These are phyloP conservation scores for Hippocampus guttulatus DNA, from an alignment of 2,113 vertebrate genomes.

Conservation along the genomic window DNA sequence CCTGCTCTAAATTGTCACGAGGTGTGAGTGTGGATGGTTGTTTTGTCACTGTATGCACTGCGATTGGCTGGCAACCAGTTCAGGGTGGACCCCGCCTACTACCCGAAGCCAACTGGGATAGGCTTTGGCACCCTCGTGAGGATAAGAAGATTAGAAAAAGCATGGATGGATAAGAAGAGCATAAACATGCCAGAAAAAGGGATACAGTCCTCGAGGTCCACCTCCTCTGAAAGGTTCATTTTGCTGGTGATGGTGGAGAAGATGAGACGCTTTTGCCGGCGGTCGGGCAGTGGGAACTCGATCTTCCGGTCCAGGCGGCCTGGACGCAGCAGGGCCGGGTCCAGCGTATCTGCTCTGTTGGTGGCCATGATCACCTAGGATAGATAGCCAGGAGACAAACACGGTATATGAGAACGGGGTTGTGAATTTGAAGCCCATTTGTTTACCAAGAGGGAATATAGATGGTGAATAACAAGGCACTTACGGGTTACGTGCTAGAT, in stretches of 20 bases:
- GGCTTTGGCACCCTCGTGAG: no score
- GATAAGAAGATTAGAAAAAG: no score
- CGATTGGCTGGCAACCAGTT: no score
- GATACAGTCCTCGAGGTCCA: slow-evolving; percentile 96
- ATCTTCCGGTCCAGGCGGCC: slow-evolving; percentile 91
- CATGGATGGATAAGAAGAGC: no score
- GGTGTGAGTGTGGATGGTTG: no score
- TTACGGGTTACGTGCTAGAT: no score
- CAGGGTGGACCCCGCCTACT: no score
- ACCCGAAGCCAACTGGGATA: no score
- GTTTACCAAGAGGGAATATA: not conserved
- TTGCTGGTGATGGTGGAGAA: slow-evolving; percentile 94
- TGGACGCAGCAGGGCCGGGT: slow-evolving; percentile 85
- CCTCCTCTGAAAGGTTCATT: slow-evolving; percentile 95
- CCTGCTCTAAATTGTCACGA: no score
- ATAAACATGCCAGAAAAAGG: slow-evolving; percentile 41
- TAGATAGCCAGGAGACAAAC: not conserved
- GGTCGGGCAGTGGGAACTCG: slow-evolving; percentile 89
- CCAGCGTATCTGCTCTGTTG: slow-evolving; percentile 90
- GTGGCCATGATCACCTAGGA: slow-evolving; percentile 92
- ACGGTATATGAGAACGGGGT: not conserved
- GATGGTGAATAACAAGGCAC: no score
- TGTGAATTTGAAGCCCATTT: not conserved
- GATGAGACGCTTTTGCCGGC: slow-evolving; percentile 88
- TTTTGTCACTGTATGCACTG: no score